These are phyloP conservation scores for Ctenosaura bakeri DNA, from an alignment of 2,797 vertebrate species.

Conservation along the genomic window DNA sequence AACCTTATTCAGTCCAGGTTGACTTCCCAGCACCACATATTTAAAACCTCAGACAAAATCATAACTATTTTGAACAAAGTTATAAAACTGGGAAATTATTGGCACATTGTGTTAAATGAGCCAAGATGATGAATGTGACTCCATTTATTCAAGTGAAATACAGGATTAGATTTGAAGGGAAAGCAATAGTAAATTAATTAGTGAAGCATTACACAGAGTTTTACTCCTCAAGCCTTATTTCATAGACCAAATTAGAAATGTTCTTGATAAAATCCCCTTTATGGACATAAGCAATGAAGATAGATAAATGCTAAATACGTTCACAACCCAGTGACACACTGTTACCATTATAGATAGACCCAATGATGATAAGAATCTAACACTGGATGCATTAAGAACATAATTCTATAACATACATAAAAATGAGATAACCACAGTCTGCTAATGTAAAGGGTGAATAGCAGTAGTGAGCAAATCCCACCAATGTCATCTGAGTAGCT, in stretches of 20 bases:
- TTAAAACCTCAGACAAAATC: background rate
- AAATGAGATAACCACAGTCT: background rate
- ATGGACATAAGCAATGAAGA: background rate
- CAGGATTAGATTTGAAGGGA: conserved; percentile 1
- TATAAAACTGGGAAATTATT: background rate
- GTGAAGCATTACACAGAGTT: background rate
- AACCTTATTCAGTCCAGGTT: background rate
- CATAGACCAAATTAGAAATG: background rate
- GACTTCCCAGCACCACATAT: background rate
- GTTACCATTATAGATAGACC: background rate
- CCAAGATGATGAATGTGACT: background rate
- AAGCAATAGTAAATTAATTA: conserved; percentile 15
- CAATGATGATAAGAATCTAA: background rate
- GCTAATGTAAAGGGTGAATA: background rate
- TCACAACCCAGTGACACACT: background rate
- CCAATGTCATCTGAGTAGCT: background rate
- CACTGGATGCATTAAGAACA: background rate
- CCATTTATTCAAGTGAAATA: conserved; percentile 3
- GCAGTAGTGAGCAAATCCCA: background rate
- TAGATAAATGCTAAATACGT: background rate
- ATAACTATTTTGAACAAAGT: conserved; percentile 1
- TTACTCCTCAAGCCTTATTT: background rate
- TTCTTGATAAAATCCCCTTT: background rate
- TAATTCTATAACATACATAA: background rate
- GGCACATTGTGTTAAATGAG: background rate